Evolutionary conservation across 1,140 invertebrate species (phyloP).

Genomic region (Caenorhabditis latens): DNA sequence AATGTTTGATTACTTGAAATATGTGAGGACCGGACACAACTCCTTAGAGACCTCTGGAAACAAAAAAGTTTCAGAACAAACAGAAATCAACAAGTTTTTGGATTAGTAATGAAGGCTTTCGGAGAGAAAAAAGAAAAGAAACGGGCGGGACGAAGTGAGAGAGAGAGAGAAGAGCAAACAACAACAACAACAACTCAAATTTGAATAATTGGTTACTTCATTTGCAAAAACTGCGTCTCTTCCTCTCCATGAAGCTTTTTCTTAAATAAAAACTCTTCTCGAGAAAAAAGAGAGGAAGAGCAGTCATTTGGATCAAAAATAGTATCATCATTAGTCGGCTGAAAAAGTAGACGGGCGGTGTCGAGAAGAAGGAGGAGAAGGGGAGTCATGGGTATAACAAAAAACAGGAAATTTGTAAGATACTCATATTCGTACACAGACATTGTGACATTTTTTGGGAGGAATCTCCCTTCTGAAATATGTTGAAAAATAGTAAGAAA

Average conservation of each 20-base stretch:
- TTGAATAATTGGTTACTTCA: conserved; percentile 46
- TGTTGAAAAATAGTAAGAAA: background rate
- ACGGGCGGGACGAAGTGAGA: background rate
- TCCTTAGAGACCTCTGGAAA: no score
- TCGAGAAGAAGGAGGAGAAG: no score
- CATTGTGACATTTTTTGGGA: no score
- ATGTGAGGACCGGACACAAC: no score
- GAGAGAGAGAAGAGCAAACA: background rate
- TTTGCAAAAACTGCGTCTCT: background rate
- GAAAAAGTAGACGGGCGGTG: background rate
- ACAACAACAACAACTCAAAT: conserved; percentile 48
- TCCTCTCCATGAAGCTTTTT: background rate
- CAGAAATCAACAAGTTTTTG: no score
- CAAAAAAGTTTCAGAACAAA: no score
- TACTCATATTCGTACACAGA: no score
- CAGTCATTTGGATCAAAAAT: background rate
- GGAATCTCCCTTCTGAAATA: background rate
- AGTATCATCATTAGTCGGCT: background rate
- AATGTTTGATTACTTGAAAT: no score
- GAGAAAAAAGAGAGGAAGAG: background rate
- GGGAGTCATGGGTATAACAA: no score
- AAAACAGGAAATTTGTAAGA: no score
- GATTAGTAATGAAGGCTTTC: background rate
- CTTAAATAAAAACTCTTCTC: background rate
- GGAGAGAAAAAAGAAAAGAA: background rate